Conservation (phyloP, 1,140 invertebrate genomes). For the Eurytemora carolleeae region DNA sequence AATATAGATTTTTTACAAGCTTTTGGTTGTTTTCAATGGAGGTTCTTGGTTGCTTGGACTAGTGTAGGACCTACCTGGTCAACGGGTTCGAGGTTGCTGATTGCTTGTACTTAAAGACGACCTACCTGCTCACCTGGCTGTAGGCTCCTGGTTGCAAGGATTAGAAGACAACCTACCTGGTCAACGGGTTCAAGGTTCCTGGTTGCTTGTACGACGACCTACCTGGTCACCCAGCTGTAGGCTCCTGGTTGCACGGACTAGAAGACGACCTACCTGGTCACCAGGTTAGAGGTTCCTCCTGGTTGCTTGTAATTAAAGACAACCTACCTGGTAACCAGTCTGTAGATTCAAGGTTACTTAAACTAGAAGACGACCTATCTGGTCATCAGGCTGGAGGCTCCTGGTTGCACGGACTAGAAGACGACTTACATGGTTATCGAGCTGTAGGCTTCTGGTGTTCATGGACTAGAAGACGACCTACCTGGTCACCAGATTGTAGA, state of each 20-base stretch:
- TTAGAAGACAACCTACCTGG: conserved; percentile 29
- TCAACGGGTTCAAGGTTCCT: no score
- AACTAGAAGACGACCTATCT: no score
- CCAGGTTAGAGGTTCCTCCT: conserved; percentile 32
- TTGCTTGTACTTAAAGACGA: conserved; percentile 34
- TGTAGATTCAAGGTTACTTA: no score
- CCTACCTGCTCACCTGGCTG: conserved; percentile 31
- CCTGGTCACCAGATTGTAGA: no score
- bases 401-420: conserved; percentile 36
- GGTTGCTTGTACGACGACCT: no score
- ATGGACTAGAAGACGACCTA: no score
- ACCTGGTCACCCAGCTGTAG: conserved; percentile 33
- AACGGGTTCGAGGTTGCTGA: conserved; percentile 31
- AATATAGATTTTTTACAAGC: conserved; percentile 4
- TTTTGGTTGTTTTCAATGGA: no score
- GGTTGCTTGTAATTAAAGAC: conserved; percentile 35
- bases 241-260: conserved; percentile 34
- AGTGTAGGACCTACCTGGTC: no score
- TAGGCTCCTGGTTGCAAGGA: conserved; percentile 35
- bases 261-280: conserved; percentile 31
- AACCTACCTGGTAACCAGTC: conserved; percentile 23
- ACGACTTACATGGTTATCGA: no score
- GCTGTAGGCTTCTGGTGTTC: no score
- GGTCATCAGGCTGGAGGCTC: conserved; percentile 32
- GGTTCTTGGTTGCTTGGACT: no score